Conservation (phyloP, 2,113 vertebrate species). For the Erpornis zantholeuca region DNA sequence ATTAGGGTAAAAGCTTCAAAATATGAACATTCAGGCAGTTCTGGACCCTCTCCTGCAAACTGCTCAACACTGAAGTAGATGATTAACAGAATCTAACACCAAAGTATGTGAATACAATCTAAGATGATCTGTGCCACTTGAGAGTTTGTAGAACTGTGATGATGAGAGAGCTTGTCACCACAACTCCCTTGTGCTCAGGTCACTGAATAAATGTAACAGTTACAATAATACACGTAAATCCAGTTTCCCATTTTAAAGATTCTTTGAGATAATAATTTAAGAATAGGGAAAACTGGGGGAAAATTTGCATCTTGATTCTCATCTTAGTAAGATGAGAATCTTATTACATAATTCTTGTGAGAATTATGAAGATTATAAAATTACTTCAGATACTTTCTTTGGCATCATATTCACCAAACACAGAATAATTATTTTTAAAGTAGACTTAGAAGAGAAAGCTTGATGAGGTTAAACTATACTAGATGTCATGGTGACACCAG, state of each 20-base stretch:
- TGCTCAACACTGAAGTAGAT: background rate
- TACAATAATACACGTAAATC: background rate
- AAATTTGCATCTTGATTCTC: background rate
- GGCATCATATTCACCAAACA: slow-evolving; percentile 22
- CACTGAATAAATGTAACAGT: background rate
- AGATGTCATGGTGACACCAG: background rate
- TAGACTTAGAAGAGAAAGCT: slow-evolving; percentile 2
- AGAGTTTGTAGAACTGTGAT: background rate
- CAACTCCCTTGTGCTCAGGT: background rate
- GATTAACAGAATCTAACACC: background rate
- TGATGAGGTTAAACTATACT: background rate
- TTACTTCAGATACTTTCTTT: slow-evolving; percentile 39
- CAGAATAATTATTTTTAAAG: background rate
- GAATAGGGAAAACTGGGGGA: background rate
- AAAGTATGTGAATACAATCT: background rate
- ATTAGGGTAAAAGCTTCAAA: slow-evolving; percentile 49
- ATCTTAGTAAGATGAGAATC: background rate
- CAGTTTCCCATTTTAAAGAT: background rate
- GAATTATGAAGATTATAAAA: background rate
- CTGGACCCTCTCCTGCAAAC: slow-evolving; percentile 31
- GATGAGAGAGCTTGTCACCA: background rate
- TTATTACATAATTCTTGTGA: background rate
- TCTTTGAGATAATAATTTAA: background rate
- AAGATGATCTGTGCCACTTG: background rate
- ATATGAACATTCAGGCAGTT: slow-evolving; percentile 64